Evolutionary conservation across 2,797 vertebrate species (phyloP).

Genomic region (Diplodus sargus): DNA sequence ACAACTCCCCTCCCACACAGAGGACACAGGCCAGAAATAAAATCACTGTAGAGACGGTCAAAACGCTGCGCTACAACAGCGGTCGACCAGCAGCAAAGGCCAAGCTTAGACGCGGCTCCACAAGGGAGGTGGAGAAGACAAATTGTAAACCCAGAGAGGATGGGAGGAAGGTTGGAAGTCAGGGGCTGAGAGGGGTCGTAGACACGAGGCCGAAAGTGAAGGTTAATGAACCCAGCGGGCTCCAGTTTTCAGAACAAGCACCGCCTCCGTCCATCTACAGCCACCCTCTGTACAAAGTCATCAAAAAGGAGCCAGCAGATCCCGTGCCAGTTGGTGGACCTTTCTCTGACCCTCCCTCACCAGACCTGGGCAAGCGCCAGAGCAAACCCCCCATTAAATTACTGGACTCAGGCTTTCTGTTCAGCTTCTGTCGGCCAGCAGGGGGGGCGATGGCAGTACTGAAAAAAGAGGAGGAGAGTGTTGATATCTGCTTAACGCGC

Average conservation of each 20-base stretch:
- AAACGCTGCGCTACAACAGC: constrained; percentile 73
- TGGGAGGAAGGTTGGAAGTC: constrained; percentile 51
- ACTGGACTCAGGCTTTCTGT: constrained; percentile 87
- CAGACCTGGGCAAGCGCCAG: constrained; percentile 86
- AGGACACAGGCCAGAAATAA: constrained; percentile 42
- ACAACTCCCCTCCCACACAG: constrained; percentile 30
- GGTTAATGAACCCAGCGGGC: constrained; percentile 36
- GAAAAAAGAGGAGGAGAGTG: constrained; percentile 87
- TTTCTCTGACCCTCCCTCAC: constrained; percentile 77
- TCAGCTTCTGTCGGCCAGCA: constrained; percentile 84
- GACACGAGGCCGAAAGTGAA: constrained; percentile 39
- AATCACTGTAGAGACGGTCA: constrained; percentile 45
- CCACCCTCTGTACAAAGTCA: constrained; percentile 84
- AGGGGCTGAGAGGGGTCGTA: constrained; percentile 17
- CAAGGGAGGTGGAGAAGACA: constrained; percentile 39
- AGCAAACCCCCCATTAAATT: constrained; percentile 88
- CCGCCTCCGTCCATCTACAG: constrained; percentile 70
- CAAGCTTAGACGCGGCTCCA: constrained; percentile 52
- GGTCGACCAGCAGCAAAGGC: constrained; percentile 64
- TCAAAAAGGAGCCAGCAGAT: constrained; percentile 87
- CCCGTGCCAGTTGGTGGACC: constrained; percentile 77
- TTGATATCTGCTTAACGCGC: constrained; percentile 85
- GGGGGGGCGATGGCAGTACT: constrained; percentile 75
- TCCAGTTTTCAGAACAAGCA: constrained; percentile 60
- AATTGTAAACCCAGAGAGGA: constrained; percentile 56